These are phyloP conservation scores for Lamproptera curius DNA, from an alignment of 2,888 invertebrate species.

Conservation along the genomic window DNA sequence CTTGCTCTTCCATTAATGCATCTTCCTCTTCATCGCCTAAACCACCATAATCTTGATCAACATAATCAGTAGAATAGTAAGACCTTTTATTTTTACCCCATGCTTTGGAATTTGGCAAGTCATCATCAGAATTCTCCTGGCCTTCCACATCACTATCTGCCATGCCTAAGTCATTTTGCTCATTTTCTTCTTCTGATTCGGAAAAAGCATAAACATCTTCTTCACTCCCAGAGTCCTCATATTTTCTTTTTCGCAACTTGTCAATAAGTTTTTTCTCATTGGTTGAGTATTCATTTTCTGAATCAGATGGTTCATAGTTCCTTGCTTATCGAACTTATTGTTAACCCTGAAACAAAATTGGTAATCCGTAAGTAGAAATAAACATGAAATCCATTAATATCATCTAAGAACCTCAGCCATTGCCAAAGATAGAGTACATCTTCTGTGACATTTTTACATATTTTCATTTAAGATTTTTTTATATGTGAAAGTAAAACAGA, in stretches of 20 bases:
- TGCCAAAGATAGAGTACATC: too few relatives aligned
- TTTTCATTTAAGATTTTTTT: too few relatives aligned
- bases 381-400: too few relatives aligned
- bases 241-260: conserved; percentile 76
- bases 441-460: too few relatives aligned
- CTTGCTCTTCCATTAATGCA: conserved; percentile 87
- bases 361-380: too few relatives aligned
- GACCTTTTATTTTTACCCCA: conserved; percentile 91
- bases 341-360: conserved; percentile 55
- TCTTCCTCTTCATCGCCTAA: conserved; percentile 83
- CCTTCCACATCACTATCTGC: conserved; percentile 89
- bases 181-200: conserved; percentile 65
- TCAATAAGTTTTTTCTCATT: conserved; percentile 80
- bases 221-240: conserved; percentile 75
- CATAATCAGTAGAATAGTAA: conserved; percentile 93
- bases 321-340: conserved; percentile 60
- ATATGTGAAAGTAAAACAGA: too few relatives aligned
- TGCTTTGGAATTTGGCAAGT: conserved; percentile 88
- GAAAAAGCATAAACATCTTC: conserved; percentile 82
- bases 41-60: conserved; percentile 91
- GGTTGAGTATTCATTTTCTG: conserved; percentile 84
- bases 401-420: too few relatives aligned
- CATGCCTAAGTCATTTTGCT: conserved; percentile 66
- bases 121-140: conserved; percentile 81
- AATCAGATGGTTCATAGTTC: conserved; percentile 82